Percentiles rank a stretch among this genome's conserved stretches.
These are phyloP conservation scores for Leptonema lineaticorne DNA, from an alignment of 1,140 invertebrate genomes.

Conservation along the genomic window DNA sequence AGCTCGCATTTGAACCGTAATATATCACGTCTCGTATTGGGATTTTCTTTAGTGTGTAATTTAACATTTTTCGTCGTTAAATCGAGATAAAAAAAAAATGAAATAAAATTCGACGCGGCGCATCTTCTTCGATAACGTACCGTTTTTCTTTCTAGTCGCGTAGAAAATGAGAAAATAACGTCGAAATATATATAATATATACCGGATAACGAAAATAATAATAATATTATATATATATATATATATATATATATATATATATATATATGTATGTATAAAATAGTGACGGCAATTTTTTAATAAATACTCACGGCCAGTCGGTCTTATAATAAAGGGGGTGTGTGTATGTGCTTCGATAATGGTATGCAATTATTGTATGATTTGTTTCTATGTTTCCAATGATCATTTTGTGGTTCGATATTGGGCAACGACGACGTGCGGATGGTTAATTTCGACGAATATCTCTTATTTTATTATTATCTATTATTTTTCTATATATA, in stretches of 20 bases:
- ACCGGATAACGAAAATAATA: no score
- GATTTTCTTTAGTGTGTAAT: background rate
- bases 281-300: background rate
- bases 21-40: background rate
- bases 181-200: no score
- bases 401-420: background rate
- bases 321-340: background rate
- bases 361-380: background rate
- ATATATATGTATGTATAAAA: background rate
- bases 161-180: no score
- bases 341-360: background rate
- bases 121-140: no score
- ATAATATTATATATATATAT: no score
- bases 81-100: background rate
- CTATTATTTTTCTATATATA: background rate
- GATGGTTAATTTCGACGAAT: background rate
- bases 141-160: no score
- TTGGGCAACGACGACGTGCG: background rate
- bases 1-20: no score
- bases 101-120: no score
- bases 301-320: background rate
- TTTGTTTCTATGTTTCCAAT: background rate
- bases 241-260: background rate
- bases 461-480: background rate
- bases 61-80: background rate